A percentile compares a stretch with the other conserved stretches of the same genome.
Conservation (phyloP, 1,140 invertebrate species). For the Meloidogyne floridensis region DNA sequence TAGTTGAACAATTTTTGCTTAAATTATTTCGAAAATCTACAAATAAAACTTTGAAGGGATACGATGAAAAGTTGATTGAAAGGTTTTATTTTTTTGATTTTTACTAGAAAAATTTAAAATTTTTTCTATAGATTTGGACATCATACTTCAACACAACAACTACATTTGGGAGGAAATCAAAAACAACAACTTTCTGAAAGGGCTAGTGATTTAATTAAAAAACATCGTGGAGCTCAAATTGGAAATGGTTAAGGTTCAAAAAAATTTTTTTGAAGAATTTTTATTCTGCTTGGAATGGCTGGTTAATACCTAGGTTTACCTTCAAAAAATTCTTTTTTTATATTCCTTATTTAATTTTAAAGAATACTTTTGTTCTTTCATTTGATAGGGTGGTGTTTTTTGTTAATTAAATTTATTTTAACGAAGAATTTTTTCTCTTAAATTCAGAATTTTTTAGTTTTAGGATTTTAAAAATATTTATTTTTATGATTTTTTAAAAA, state of each 20-base stretch:
- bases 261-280: neutral
- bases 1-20: conserved; percentile 50
- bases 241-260: neutral
- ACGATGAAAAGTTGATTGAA: conserved; percentile 50
- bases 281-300: too few relatives aligned
- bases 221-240: neutral
- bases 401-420: too few relatives aligned
- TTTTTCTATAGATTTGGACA: neutral
- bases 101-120: neutral
- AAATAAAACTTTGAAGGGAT: conserved; percentile 42
- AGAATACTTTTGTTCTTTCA: neutral
- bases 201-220: neutral
- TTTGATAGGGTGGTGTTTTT: neutral
- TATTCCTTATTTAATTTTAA: too few relatives aligned
- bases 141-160: neutral
- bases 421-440: too few relatives aligned
- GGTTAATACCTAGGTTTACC: too few relatives aligned
- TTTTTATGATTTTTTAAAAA: too few relatives aligned
- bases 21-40: conserved; percentile 52
- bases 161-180: neutral
- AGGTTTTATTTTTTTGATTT: conserved; percentile 22
- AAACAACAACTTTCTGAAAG: neutral
- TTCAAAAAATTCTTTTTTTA: too few relatives aligned
- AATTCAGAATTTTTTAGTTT: neutral
- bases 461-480: neutral